Base-by-base conservation (phyloP, 2,888 invertebrate genomes). In the Chelonus formosanus region DNA sequence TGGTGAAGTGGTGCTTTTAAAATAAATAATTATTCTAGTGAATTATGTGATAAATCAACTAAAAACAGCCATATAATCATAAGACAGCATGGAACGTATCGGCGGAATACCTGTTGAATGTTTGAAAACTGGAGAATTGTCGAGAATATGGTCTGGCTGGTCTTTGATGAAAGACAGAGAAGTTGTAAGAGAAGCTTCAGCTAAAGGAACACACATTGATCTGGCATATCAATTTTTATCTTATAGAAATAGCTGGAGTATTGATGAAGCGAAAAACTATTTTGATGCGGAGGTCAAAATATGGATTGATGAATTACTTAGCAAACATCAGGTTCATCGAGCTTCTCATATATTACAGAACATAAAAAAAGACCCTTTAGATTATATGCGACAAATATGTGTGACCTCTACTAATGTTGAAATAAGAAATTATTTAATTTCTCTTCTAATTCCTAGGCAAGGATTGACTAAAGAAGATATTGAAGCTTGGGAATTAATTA, bases 111-210 rank as follows among this genome's bases (percentile, higher is more conserved):
- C 87, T 78, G 86, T 89, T 87, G 90, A 91, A 84, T 85, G 86
- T 72, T 76, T 88, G 68, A 86, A 84, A 66, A 87, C 84, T 67
- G 87, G 87, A 79, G 88, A 88, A 82, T 85, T 87, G 71, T 87
- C 87, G 74, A 87, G 86, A 58, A 86, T 91, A 73, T 91, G 90
- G 90, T 85, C 86, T 60, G 89, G 89, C 72, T 91, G 91, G 91
- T 87, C 87, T 69, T 86, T 84, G 63, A 88, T 89, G 73, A 88
- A 89, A 48, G 86, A 88, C 43, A 85, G 88, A 76, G 90, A 91
- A 82, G 88, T 91, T 52, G 89, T 89, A 0, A 85, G 91, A 73
- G 91, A 91, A 80, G 89, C 91, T 8, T 90, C 89, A 40, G 88
- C 89, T 1, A 91, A 91, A 79, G 91, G 91, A 20, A 87, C 87